phyloP scores from a whole-genome alignment of 2,797 vertebrate species.

The Malacoraja senta region DNA sequence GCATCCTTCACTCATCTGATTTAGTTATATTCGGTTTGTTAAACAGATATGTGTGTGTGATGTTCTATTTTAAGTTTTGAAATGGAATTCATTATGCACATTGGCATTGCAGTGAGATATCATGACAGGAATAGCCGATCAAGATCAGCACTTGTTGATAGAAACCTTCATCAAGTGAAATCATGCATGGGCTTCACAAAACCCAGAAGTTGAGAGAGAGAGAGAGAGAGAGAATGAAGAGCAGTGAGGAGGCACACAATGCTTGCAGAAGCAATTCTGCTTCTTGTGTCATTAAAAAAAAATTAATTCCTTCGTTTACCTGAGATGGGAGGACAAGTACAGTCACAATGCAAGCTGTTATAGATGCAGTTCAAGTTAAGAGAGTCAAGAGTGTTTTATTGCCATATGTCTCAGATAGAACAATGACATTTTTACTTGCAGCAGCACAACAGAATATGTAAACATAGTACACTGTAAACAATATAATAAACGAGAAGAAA shows the following conservation, averaged over 20 bases:
- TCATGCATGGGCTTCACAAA: background rate
- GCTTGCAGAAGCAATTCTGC: background rate
- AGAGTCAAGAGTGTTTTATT: too few relatives aligned
- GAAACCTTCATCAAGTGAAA: background rate
- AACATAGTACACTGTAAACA: too few relatives aligned
- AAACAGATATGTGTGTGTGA: background rate
- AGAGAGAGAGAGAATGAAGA: background rate
- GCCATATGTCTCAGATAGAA: too few relatives aligned
- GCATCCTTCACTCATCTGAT: conserved; percentile 12
- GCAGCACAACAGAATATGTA: too few relatives aligned
- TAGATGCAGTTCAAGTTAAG: background rate
- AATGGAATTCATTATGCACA: background rate
- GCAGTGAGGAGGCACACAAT: background rate
- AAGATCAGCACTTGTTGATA: background rate
- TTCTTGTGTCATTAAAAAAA: background rate
- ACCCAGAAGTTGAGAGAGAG: background rate
- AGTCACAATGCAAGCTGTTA: background rate
- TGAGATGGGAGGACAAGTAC: background rate
- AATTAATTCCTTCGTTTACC: too few relatives aligned
- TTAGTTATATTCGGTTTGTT: conserved; percentile 6
- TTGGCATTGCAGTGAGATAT: background rate
- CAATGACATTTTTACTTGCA: too few relatives aligned
- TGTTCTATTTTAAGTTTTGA: conserved; percentile 4
- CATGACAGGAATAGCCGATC: background rate
- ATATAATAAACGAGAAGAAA: too few relatives aligned